These are phyloP conservation scores for Anarsia innoxiella DNA, from an alignment of 2,888 invertebrate genomes.

Conservation along the genomic window DNA sequence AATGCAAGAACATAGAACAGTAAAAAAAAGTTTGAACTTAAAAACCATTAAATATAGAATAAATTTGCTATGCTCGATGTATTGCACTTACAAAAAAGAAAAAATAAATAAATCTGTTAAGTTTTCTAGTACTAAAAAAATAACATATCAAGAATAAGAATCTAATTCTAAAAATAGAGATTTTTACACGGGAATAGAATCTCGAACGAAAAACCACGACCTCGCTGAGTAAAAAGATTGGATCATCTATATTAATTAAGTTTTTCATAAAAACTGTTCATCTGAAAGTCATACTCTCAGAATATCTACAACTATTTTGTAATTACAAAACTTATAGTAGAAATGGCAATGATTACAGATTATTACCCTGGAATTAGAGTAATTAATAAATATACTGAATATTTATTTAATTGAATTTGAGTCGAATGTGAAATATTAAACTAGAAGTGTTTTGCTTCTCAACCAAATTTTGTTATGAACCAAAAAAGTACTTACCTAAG, in stretches of 20 bases:
- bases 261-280: conserved; percentile 8
- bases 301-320: conserved; percentile 10
- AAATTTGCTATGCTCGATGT: conserved; percentile 37
- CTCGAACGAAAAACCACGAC: too few relatives aligned
- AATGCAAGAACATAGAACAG: conserved; percentile 34
- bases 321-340: conserved; percentile 41
- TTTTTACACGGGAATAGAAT: too few relatives aligned
- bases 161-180: background rate
- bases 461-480: too few relatives aligned
- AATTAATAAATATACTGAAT: too few relatives aligned
- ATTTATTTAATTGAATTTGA: too few relatives aligned
- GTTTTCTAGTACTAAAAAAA: too few relatives aligned
- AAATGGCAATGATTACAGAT: conserved; percentile 64
- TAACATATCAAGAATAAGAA: conserved; percentile 4
- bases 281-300: conserved; percentile 46
- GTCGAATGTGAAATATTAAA: too few relatives aligned
- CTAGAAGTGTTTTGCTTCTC: too few relatives aligned
- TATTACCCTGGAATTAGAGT: too few relatives aligned
- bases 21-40: conserved; percentile 25
- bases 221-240: background rate
- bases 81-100: conserved; percentile 38
- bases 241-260: conserved; percentile 6
- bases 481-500: too few relatives aligned
- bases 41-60: background rate
- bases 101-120: conserved; percentile 16